These are phyloP conservation scores for Eciton burchellii DNA, from an alignment of 1,140 invertebrate species.

Conservation along the genomic window DNA sequence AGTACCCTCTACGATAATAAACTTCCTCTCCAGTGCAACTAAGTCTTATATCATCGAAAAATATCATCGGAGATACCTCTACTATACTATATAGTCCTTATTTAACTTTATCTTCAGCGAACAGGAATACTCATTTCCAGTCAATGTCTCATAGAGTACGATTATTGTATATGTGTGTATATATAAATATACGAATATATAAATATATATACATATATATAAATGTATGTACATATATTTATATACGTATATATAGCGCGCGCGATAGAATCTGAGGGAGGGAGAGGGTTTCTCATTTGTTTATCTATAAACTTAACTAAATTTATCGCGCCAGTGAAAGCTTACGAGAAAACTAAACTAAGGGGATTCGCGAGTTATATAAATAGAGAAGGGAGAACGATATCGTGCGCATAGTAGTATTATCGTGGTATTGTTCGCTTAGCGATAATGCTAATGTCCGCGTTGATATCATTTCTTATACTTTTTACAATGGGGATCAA, in stretches of 20 bases:
- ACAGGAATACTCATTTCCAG: constrained; percentile 83
- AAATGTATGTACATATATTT: neutral
- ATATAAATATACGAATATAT: constrained; percentile 26
- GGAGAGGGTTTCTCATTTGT: constrained; percentile 21
- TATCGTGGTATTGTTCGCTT: constrained; percentile 43
- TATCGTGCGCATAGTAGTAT: constrained; percentile 12
- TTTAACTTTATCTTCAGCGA: constrained; percentile 79
- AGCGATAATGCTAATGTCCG: constrained; percentile 56
- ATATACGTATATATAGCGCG: constrained; percentile 13
- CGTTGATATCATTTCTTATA: constrained; percentile 46
- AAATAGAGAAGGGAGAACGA: constrained; percentile 61
- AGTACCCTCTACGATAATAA: constrained; percentile 66
- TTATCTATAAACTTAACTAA: constrained; percentile 53
- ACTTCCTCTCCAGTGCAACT: constrained; percentile 69
- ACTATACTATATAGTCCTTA: constrained; percentile 79
- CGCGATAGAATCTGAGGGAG: neutral
- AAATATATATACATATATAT: neutral
- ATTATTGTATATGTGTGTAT: constrained; percentile 62
- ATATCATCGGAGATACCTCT: constrained; percentile 83
- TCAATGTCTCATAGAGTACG: constrained; percentile 77
- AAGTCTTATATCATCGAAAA: constrained; percentile 82
- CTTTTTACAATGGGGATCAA: constrained; percentile 39
- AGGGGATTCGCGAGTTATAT: constrained; percentile 66
- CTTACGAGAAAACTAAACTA: constrained; percentile 70
- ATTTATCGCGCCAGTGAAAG: constrained; percentile 35